Evolutionary conservation across 1,140 invertebrate genomes (phyloP), one percentile per base, ranked within the genome.

Genomic region (Pentalonia nigronervosa): DNA sequence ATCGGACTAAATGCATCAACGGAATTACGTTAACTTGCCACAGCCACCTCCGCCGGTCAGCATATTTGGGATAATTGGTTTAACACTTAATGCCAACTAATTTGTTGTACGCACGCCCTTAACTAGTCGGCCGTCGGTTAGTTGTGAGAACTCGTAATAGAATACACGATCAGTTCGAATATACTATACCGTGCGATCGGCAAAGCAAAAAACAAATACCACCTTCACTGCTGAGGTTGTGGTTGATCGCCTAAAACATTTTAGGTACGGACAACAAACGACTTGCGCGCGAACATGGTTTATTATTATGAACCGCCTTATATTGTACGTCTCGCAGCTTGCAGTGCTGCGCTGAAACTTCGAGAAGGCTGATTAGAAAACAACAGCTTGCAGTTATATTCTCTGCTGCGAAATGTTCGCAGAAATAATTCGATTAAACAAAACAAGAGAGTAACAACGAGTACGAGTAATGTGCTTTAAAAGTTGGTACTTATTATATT

Each of bases 21-120:
- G 47, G 41, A 90, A 90, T 90, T 30, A 90, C 53, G 88, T 90
- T 41, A 56, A 56, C 86, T 88, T 50, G n/a, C 47, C n/a, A 48
- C 84, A 41, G 4, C 60, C 60, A 14, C 20, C 45, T 11, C 45
- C 4, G 88, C 14, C 36, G 25, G n/a, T 34, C n/a, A 50, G 67
- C 60, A 67, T 30, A 60, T 23, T 90, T 23, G 67, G 67, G 45
- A 83, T 91, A 91, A 83, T 91, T 91, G 90, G 90, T 83, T 50
- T 34, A 91, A 91, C 90, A 91, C 90, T 91, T 91, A 91, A 91
- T 50, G 90, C 47, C 45, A 8, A 83, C 90, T 91, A 91, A 91
- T 91, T 91, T 83, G 90, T 91, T 91, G 60, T 91, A 50, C 45
- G 45, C 67, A 11, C 48, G 4, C n/a, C 25, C 56, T 56, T 23